A percentile compares a stretch with the other conserved stretches of the same genome.
phyloP scores from a whole-genome alignment of 2,113 vertebrate genomes.

The Anser brachyrhynchus region DNA sequence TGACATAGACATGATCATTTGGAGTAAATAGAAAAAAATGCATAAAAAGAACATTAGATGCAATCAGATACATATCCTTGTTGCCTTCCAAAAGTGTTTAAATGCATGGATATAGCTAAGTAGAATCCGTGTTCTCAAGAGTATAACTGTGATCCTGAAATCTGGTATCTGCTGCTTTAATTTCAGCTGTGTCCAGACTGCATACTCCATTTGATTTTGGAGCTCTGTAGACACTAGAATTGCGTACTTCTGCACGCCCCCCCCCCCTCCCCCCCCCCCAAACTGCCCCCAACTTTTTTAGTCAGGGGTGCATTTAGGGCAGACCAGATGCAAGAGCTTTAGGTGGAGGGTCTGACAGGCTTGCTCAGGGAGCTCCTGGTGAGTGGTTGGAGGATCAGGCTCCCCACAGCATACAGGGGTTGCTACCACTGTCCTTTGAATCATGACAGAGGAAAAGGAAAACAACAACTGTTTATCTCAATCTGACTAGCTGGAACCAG shows the following conservation, averaged over 20 bases:
- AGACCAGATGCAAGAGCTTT: neutral
- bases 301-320: neutral
- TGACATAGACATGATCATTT: neutral
- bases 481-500: neutral
- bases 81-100: neutral
- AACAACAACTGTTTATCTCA: neutral
- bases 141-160: neutral
- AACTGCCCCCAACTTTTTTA: neutral
- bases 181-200: neutral
- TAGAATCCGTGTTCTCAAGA: neutral
- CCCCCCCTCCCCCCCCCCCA: no score
- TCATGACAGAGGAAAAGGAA: neutral
- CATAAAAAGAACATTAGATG: neutral
- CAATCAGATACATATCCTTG: neutral
- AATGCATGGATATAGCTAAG: neutral
- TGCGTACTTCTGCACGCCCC: neutral
- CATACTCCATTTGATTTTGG: neutral
- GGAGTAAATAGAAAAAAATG: neutral
- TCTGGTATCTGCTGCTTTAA: accelerated
- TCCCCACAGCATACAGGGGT: neutral
- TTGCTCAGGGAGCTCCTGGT: neutral
- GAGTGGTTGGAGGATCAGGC: neutral
- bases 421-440: neutral
- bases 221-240: neutral
- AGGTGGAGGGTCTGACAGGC: neutral